Percentiles rank a stretch among this genome's conserved stretches.
Conservation (phyloP, 1,140 invertebrate species). For the Ceratina japonica region DNA sequence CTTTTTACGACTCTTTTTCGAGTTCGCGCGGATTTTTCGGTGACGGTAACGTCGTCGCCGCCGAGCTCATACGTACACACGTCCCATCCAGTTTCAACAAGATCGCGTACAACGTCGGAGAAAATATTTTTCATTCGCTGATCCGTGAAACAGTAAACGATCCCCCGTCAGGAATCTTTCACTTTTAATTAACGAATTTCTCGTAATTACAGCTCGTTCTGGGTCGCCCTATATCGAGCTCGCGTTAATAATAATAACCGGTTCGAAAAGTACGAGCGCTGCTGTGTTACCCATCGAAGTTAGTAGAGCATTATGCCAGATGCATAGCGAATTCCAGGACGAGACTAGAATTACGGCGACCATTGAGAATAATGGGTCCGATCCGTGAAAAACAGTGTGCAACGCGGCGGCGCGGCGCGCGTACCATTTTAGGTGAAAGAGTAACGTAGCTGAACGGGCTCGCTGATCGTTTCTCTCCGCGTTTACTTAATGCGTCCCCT, state of each 20-base stretch:
- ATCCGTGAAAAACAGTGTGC: conserved; percentile 11
- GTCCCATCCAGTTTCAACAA: background rate
- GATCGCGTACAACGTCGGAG: background rate
- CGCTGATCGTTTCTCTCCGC: conserved; percentile 30
- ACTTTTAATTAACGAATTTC: background rate
- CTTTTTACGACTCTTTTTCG: conserved; percentile 2
- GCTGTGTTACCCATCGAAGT: background rate
- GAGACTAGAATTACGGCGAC: background rate
- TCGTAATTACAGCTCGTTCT: background rate
- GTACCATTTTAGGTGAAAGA: conserved; percentile 12
- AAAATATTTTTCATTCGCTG: background rate
- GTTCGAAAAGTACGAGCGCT: background rate
- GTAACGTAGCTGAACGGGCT: conserved; percentile 28
- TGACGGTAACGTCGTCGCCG: background rate
- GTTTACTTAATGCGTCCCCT: conserved; percentile 21
- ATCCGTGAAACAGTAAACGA: background rate
- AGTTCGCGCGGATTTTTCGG: conserved; percentile 4
- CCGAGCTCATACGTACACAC: no score
- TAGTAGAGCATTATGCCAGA: conserved; percentile 15
- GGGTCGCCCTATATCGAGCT: background rate
- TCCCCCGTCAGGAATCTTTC: no score
- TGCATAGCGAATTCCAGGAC: conserved; percentile 6
- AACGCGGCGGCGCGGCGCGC: background rate
- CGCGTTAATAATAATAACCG: background rate
- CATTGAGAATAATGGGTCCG: background rate